phyloP scores from a whole-genome alignment of 2,113 vertebrate genomes.

The Cyanistes caeruleus region DNA sequence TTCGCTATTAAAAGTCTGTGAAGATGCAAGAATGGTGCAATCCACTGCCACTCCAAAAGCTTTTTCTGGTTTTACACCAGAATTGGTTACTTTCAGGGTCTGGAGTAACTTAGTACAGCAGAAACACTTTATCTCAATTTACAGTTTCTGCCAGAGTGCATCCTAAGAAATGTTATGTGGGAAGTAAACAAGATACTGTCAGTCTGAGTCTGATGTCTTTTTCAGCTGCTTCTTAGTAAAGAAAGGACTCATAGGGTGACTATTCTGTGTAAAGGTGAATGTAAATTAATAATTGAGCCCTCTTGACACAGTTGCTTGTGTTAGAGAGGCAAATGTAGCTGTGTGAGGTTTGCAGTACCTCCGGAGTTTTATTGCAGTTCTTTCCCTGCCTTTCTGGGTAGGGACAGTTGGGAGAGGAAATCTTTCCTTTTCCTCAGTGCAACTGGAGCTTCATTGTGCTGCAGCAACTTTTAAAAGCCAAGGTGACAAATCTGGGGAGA shows the following conservation, averaged over 20 bases:
- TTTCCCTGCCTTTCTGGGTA: not conserved
- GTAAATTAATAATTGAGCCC: not conserved
- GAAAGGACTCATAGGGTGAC: not conserved
- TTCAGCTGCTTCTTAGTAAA: not conserved
- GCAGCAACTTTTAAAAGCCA: not conserved
- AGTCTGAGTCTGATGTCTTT: not conserved
- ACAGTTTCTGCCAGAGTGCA: not conserved
- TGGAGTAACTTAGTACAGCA: not conserved
- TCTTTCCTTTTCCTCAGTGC: not conserved
- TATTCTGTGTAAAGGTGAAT: not conserved
- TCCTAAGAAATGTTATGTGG: not conserved
- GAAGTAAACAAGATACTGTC: not conserved
- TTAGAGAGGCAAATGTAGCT: not conserved
- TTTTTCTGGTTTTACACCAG: not conserved
- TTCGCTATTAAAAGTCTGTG: not conserved
- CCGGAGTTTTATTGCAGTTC: not conserved
- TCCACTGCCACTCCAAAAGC: not conserved
- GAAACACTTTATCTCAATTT: not conserved
- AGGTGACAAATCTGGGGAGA: not conserved
- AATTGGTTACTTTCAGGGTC: not conserved
- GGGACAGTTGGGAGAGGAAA: not conserved
- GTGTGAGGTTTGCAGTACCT: not conserved
- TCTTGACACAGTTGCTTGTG: not conserved
- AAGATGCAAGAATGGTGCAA: not conserved
- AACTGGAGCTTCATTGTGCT: not conserved